Percentiles rank a stretch among this genome's conserved stretches.
Conservation (phyloP, 2,113 vertebrate genomes). For the Cyprinodon variegatus region DNA sequence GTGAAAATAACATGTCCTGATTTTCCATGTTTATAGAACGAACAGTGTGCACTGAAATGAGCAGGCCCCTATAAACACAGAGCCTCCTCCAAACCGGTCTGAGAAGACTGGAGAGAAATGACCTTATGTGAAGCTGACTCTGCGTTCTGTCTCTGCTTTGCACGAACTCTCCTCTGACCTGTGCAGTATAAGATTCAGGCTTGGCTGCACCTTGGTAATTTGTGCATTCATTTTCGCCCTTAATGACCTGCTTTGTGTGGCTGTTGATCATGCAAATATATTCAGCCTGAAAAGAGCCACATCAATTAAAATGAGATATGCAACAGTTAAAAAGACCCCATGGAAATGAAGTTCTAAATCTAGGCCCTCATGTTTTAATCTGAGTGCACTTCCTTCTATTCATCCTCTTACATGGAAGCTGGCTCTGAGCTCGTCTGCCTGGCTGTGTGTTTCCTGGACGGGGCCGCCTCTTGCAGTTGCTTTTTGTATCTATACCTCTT, state of each 20-base stretch:
- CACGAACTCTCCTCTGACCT: background rate
- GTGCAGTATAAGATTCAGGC: background rate
- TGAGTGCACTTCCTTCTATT: background rate
- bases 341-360: background rate
- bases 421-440: too few species aligned
- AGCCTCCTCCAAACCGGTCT: constrained; percentile 32
- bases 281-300: background rate
- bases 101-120: background rate
- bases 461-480: too few species aligned
- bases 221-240: background rate
- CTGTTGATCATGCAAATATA: background rate
- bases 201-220: background rate
- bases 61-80: constrained; percentile 9
- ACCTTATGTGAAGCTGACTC: constrained; percentile 4
- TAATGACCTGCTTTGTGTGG: background rate
- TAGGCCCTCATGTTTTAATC: background rate
- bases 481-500: too few species aligned
- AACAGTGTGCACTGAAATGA: constrained; percentile 27
- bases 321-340: background rate
- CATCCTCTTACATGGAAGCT: too few species aligned
- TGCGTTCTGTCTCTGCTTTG: background rate
- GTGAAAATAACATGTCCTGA: background rate
- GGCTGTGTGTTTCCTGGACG: too few species aligned
- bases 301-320: background rate
- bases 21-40: constrained; percentile 32